Conservation (phyloP, 2,113 vertebrate genomes). For the Lepus europaeus region DNA sequence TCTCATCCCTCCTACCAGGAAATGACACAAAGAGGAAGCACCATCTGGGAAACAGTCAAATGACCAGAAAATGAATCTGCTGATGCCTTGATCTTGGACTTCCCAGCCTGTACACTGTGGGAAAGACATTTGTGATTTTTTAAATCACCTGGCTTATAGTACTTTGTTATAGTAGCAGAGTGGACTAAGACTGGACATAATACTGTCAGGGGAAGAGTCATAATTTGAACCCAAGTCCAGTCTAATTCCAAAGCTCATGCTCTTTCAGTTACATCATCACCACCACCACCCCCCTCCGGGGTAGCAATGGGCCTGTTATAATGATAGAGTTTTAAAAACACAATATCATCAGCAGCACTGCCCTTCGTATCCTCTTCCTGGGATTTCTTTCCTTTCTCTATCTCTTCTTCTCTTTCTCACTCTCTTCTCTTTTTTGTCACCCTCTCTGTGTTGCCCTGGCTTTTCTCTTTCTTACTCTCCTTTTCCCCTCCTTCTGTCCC, state of each 20-base stretch:
- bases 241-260: background rate
- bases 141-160: background rate
- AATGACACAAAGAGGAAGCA: background rate
- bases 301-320: background rate
- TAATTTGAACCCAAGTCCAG: background rate
- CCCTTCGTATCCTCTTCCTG: background rate
- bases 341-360: background rate
- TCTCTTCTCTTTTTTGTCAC: background rate
- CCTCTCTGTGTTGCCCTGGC: background rate
- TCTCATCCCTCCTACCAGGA: fast-evolving
- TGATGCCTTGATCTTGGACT: no score
- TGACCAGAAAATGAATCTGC: background rate
- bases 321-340: background rate
- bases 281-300: background rate
- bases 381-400: background rate
- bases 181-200: background rate
- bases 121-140: background rate
- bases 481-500: background rate
- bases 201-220: background rate
- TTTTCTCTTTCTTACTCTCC: background rate
- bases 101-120: background rate
- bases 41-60: background rate
- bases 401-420: background rate
- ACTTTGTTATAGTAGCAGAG: background rate
- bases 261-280: background rate